Evolutionary conservation across 1,140 invertebrate genomes (phyloP), one percentile per base, ranked within the genome.

Genomic region (Cyphomyrmex costatus): DNA sequence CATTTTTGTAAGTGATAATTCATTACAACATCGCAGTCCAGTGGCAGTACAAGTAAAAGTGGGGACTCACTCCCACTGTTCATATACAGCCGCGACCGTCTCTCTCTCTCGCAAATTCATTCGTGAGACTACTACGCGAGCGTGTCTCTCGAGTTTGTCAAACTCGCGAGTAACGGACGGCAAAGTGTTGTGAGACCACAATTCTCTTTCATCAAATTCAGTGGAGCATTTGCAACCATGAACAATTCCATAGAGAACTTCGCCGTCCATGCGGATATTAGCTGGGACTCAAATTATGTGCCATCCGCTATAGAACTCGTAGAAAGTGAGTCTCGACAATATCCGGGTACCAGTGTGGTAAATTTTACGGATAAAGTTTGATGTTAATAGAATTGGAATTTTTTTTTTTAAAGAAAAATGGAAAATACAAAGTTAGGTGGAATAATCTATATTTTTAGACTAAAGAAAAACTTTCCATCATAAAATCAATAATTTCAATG

Each of bases 11-110:
- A 36, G 78, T 70, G 21, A 80, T 80, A 80, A 79, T 77, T 71
- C 53, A 24, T 85, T 86, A 76, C 85, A 80, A 88, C 68, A 88
- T 71, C 42, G 27, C 14, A 14, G 88, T 63, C 36, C 16, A 73
- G 33, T 42, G n/a, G 21, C 10, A 36, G 88, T 89, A 92, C 33
- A 93, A 16, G 86, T 91, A 92, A 93, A 93, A 94, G 93, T 93
- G 89, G 92, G 93, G 90, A 87, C 74, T 91, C 82, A 89, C 92
- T 93, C 92, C 92, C 93, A 91, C 93, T 91, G 87, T 27, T 65
- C 42, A 16, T 8, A 3, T 42, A 10, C 56, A 24, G 30, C 56
- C 8, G 19, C 70, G 74, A 60, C 51, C 33, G 21, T 63, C 60
- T 65, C 78, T 78, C 27, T 82, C 51, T 8, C 19, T 53, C 58